Evolutionary conservation across 2,113 vertebrate genomes (phyloP).

Genomic region (Pimephales promelas): DNA sequence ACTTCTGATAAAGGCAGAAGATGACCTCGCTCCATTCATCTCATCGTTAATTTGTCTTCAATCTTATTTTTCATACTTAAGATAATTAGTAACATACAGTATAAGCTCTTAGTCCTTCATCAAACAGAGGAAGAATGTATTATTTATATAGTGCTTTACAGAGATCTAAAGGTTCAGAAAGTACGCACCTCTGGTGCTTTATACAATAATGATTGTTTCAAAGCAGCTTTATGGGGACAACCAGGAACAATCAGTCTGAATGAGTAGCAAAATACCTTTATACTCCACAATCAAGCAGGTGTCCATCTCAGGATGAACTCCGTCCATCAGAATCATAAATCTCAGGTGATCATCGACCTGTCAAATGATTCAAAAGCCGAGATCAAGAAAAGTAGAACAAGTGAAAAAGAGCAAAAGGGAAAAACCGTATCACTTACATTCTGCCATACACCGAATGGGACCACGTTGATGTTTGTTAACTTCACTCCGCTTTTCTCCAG

Average conservation of each 20-base stretch:
- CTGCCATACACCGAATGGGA: constrained; percentile 81
- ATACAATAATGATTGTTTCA: no score
- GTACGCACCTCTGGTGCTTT: no score
- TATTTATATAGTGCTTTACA: no score
- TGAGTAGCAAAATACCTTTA: constrained; percentile 70
- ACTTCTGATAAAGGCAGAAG: no score
- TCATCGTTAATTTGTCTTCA: no score
- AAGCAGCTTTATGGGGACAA: no score
- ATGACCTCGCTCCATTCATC: no score
- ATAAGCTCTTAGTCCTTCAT: not conserved
- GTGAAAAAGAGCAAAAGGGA: not conserved
- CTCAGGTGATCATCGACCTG: constrained; percentile 76
- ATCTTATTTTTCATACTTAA: no score
- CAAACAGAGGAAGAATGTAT: not conserved
- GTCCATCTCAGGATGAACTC: constrained; percentile 83
- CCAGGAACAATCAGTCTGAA: not conserved
- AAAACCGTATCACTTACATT: constrained; percentile 63
- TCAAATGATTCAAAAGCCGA: not conserved
- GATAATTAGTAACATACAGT: no score
- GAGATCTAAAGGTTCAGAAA: no score
- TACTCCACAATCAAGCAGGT: constrained; percentile 84
- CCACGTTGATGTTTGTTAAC: constrained; percentile 77
- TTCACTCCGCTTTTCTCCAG: constrained; percentile 74
- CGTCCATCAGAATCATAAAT: constrained; percentile 85
- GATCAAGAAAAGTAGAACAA: not conserved